Evolutionary conservation across 2,888 invertebrate species (phyloP).

Genomic region (Leptothorax acervorum): DNA sequence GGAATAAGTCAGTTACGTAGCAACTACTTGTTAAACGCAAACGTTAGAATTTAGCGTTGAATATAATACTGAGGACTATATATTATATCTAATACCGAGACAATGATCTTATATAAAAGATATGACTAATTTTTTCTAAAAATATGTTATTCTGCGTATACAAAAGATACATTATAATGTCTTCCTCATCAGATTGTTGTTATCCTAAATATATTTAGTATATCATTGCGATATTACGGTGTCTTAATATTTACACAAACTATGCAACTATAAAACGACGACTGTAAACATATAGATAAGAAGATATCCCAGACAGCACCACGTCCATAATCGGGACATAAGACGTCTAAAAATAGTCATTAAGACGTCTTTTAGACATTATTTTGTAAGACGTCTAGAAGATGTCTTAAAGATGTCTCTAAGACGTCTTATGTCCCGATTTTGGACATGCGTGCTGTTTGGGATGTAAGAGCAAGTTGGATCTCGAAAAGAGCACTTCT

Average conservation of each 20-base stretch:
- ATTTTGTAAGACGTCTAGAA: no score
- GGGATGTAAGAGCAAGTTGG: background rate
- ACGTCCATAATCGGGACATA: no score
- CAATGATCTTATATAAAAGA: background rate
- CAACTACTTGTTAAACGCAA: conserved; percentile 3
- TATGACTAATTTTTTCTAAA: background rate
- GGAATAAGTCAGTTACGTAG: background rate
- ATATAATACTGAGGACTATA: background rate
- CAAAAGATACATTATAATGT: background rate
- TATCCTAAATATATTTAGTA: background rate
- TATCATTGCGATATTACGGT: background rate
- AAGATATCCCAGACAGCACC: background rate
- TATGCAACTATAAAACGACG: background rate
- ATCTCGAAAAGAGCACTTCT: conserved; percentile 2
- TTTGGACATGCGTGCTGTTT: no score
- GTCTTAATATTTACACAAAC: background rate
- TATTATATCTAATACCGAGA: background rate
- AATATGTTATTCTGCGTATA: background rate
- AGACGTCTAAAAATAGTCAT: no score
- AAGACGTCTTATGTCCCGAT: no score
- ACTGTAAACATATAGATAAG: background rate
- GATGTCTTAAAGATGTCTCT: no score
- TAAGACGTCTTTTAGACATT: no score
- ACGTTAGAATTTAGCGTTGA: background rate
- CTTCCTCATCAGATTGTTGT: background rate